These are phyloP conservation scores for Smutsia gigantea DNA, from an alignment of 2,797 vertebrate species.

Conservation along the genomic window DNA sequence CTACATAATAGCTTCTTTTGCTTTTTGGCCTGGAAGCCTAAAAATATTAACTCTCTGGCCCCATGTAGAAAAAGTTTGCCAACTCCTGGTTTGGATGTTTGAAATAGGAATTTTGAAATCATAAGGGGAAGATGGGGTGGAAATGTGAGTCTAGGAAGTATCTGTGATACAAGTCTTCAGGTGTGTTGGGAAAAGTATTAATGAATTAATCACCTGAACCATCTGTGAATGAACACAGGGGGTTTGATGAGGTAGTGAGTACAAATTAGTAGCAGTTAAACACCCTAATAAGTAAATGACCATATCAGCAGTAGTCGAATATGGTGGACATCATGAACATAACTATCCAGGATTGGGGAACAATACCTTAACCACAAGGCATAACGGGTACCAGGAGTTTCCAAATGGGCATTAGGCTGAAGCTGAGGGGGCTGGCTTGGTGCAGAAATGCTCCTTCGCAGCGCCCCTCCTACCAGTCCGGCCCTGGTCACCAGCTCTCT, in stretches of 20 bases:
- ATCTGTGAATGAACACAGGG: background rate
- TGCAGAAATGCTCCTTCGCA: background rate
- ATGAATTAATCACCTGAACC: background rate
- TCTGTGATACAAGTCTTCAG: too few species aligned
- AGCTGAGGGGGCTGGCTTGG: background rate
- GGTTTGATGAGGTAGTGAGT: background rate
- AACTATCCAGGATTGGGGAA: background rate
- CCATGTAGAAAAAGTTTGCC: background rate
- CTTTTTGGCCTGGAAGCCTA: background rate
- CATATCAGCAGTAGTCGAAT: background rate
- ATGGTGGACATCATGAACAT: background rate
- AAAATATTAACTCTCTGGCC: slow-evolving; percentile 2
- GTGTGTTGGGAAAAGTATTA: background rate
- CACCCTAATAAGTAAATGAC: background rate
- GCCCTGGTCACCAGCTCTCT: background rate
- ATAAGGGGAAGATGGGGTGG: background rate
- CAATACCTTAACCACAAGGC: background rate
- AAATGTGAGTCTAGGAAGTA: background rate
- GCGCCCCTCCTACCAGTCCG: background rate
- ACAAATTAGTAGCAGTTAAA: background rate
- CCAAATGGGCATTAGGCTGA: background rate
- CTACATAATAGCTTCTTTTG: background rate
- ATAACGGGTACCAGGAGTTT: background rate
- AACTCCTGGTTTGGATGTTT: slow-evolving; percentile 25
- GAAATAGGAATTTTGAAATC: slow-evolving; percentile 16